These are phyloP conservation scores for Cristatella mucedo DNA, from an alignment of 2,888 invertebrate species.

Conservation along the genomic window DNA sequence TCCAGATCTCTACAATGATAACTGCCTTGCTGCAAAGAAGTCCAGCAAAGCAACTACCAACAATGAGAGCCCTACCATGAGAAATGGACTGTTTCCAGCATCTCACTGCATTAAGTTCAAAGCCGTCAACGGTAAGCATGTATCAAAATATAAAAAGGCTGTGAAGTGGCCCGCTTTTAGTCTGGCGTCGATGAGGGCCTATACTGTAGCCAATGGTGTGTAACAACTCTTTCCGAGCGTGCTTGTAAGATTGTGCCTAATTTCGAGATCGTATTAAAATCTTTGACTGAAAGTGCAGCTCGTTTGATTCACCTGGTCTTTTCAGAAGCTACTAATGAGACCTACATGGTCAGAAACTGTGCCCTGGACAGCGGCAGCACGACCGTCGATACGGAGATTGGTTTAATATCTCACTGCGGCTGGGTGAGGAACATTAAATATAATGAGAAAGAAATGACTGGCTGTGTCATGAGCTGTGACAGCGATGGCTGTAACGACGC, in stretches of 20 bases:
- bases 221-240: too few species aligned
- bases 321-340: conserved; percentile 60
- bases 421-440: conserved; percentile 79
- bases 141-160: neutral
- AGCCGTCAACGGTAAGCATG: conserved; percentile 64
- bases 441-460: conserved; percentile 69
- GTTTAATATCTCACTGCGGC: conserved; percentile 92
- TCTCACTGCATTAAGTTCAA: conserved; percentile 90
- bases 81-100: conserved; percentile 84
- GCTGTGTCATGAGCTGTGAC: conserved; percentile 83
- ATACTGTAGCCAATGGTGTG: too few species aligned
- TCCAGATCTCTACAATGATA: conserved; percentile 57
- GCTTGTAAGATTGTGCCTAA: neutral
- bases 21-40: conserved; percentile 55
- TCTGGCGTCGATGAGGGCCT: neutral
- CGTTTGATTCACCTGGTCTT: conserved; percentile 2
- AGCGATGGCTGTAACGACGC: conserved; percentile 69
- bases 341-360: conserved; percentile 75
- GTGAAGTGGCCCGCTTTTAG: neutral
- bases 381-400: conserved; percentile 87
- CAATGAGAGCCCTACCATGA: conserved; percentile 21
- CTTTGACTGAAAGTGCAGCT: too few species aligned
- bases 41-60: neutral
- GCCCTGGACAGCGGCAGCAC: conserved; percentile 85
- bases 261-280: neutral